phyloP scores from a whole-genome alignment of 2,888 invertebrate genomes.

The Cataglyphis albicans region DNA sequence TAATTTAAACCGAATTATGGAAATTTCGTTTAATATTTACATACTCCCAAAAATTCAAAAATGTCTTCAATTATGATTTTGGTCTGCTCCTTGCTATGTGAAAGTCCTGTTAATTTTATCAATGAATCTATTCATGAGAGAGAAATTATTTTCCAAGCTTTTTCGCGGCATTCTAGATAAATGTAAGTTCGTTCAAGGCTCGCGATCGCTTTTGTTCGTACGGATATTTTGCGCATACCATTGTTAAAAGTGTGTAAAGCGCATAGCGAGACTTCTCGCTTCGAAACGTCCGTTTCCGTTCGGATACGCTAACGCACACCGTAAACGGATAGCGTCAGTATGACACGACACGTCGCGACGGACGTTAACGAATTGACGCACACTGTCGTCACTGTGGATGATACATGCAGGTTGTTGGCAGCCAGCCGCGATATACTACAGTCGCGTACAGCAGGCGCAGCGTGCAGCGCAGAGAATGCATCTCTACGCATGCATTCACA shows the following conservation, averaged over 20 bases:
- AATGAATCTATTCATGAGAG: not conserved
- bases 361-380: constrained; percentile 65
- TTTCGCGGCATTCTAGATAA: not conserved
- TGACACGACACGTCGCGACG: constrained; percentile 56
- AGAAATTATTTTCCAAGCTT: not conserved
- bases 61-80: not conserved
- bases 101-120: not conserved
- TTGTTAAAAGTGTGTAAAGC: not conserved
- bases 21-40: constrained; percentile 20
- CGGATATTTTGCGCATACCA: not conserved
- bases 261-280: not conserved
- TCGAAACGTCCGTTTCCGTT: constrained; percentile 56
- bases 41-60: not conserved
- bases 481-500: constrained; percentile 39
- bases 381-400: constrained; percentile 68
- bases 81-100: not conserved
- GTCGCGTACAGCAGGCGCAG: constrained; percentile 40
- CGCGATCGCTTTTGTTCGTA: constrained; percentile 1
- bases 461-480: constrained; percentile 34
- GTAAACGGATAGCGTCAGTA: constrained; percentile 63
- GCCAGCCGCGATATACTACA: constrained; percentile 47
- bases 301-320: constrained; percentile 51
- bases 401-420: constrained; percentile 70
- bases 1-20: constrained; percentile 20
- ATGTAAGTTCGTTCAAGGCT: not conserved